Conservation (phyloP, 2,888 invertebrate genomes). For the Euclidia mi region DNA sequence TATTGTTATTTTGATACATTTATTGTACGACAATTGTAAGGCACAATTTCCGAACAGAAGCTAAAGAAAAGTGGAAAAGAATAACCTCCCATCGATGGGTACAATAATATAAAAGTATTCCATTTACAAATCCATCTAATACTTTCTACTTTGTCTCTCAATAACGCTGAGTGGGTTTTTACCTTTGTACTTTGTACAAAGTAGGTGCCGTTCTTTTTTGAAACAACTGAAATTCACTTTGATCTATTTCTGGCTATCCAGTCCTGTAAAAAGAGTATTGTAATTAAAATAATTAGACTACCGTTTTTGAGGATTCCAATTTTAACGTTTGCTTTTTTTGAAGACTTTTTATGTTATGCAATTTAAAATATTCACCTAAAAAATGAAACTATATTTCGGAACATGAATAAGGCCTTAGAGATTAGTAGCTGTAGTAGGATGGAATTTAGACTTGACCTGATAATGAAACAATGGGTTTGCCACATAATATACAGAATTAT, state of each 20-base stretch:
- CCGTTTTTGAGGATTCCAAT: background rate
- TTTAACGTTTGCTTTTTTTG: background rate
- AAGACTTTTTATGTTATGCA: no score
- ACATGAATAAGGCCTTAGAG: no score
- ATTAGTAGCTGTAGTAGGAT: no score
- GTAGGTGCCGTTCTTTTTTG: constrained; percentile 12
- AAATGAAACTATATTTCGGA: no score
- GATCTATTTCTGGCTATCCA: constrained; percentile 24
- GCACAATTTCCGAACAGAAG: constrained; percentile 3
- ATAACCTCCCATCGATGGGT: background rate
- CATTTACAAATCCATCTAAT: constrained; percentile 28
- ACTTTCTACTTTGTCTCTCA: constrained; percentile 25
- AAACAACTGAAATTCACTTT: constrained; percentile 19
- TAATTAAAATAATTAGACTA: constrained; percentile 32
- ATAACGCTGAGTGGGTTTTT: constrained; percentile 14
- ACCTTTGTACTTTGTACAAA: constrained; percentile 8
- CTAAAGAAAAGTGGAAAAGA: constrained; percentile 11
- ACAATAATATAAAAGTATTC: constrained; percentile 21
- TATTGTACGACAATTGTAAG: constrained; percentile 11
- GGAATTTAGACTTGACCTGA: no score
- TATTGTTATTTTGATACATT: constrained; percentile 8
- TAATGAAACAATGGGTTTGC: no score
- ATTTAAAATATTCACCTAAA: no score
- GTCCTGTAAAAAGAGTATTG: constrained; percentile 24
- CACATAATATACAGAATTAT: no score